phyloP scores from a whole-genome alignment of 2,113 vertebrate genomes.

The Otocyon megalotis region DNA sequence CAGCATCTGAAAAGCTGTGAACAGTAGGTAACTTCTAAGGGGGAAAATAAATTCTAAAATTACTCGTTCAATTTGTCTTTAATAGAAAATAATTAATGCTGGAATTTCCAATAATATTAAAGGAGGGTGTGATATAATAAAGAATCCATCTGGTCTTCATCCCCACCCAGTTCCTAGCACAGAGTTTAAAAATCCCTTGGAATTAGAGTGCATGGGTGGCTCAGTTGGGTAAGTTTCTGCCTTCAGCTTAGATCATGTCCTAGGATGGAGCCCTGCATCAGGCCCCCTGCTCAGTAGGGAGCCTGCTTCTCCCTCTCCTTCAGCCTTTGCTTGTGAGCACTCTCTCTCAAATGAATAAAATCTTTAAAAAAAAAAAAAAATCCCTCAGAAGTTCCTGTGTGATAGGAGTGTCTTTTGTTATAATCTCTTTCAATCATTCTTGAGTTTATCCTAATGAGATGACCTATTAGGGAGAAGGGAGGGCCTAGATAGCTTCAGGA shows the following conservation, averaged over 20 bases:
- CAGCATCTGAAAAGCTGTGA: neutral
- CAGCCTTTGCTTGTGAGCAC: too few relatives aligned
- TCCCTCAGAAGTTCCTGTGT: neutral
- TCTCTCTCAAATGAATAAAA: too few relatives aligned
- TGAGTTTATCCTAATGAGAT: neutral
- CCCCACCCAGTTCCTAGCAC: neutral
- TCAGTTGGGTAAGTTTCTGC: too few relatives aligned
- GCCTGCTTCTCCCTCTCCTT: too few relatives aligned
- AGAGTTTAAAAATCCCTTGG: slow-evolving; percentile 13
- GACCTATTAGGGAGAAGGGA: neutral
- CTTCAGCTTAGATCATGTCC: too few relatives aligned
- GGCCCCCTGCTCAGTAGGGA: too few relatives aligned
- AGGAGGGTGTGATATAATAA: neutral
- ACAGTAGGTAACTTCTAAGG: neutral
- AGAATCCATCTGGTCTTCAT: slow-evolving; percentile 50
- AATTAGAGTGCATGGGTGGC: too few relatives aligned
- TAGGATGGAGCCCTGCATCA: too few relatives aligned
- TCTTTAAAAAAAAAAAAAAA: neutral
- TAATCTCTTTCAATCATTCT: neutral
- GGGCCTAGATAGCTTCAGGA: neutral
- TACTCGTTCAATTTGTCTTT: slow-evolving; percentile 19
- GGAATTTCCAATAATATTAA: slow-evolving; percentile 26
- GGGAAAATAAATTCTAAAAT: neutral
- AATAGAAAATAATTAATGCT: slow-evolving; percentile 27
- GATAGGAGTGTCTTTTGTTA: neutral